Percentiles rank a stretch among this genome's conserved stretches.
Conservation (phyloP, 2,888 invertebrate species). For the Chaitophorus viminalis region DNA sequence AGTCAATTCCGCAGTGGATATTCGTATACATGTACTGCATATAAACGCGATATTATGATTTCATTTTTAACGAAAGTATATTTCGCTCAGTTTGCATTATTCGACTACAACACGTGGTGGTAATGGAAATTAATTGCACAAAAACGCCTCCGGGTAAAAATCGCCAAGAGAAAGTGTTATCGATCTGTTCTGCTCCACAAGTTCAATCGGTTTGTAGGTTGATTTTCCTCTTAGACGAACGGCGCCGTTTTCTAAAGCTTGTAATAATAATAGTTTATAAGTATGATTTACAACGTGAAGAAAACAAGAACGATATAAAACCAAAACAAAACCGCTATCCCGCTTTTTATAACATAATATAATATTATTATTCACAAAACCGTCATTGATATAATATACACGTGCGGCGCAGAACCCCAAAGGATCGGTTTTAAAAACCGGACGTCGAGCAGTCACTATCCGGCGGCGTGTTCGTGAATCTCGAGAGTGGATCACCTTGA, state of each 20-base stretch:
- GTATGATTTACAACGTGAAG: background rate
- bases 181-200: constrained; percentile 43
- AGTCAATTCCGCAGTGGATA: background rate
- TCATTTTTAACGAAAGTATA: constrained; percentile 21
- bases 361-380: background rate
- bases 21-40: too few relatives aligned
- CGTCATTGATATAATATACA: background rate
- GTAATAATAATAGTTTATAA: too few relatives aligned
- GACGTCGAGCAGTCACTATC: background rate
- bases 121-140: constrained; percentile 30
- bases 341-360: background rate
- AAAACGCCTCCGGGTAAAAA: constrained; percentile 11
- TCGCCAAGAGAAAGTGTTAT: constrained; percentile 40
- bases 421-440: constrained; percentile 25
- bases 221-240: background rate
- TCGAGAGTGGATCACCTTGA: constrained; percentile 42
- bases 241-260: background rate
- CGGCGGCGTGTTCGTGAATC: constrained; percentile 43
- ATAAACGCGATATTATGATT: constrained; percentile 19
- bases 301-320: background rate
- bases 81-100: background rate
- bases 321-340: background rate
- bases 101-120: background rate
- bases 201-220: constrained; percentile 26
- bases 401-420: background rate